A percentile compares a stretch with the other conserved stretches of the same genome.
Evolutionary conservation across 2,113 vertebrate genomes (phyloP).

Genomic region (Pelodiscus sinensis): DNA sequence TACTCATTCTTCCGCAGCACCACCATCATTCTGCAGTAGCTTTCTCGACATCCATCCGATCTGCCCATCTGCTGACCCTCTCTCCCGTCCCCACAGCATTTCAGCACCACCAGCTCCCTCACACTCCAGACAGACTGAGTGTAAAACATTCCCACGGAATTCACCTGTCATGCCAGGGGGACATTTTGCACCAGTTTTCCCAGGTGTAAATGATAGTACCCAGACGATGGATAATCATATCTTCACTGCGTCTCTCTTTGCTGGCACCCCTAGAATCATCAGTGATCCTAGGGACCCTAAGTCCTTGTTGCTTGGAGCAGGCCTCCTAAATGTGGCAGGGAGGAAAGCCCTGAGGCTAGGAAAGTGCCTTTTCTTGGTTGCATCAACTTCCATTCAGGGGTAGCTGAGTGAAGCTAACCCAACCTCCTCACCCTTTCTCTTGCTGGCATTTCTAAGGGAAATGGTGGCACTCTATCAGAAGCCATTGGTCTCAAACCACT

Average conservation of each 20-base stretch:
- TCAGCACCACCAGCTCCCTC: background rate
- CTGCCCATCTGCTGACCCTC: background rate
- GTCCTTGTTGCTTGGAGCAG: background rate
- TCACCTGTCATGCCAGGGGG: too few relatives aligned
- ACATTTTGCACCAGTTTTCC: background rate
- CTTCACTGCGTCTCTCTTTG: background rate
- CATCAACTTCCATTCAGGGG: background rate
- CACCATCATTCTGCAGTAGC: background rate
- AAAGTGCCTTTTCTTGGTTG: background rate
- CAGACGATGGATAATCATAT: background rate
- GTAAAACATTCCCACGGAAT: background rate
- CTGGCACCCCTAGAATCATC: background rate
- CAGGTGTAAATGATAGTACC: too few relatives aligned
- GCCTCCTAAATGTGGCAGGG: background rate
- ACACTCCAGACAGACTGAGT: background rate
- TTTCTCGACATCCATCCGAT: too few relatives aligned
- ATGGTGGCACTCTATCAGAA: background rate
- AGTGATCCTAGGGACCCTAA: background rate
- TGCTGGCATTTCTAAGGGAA: background rate
- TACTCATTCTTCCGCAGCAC: background rate
- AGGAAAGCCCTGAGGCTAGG: background rate
- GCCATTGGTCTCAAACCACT: background rate
- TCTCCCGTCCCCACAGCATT: background rate
- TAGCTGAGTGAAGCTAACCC: background rate
- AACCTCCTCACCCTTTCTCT: background rate